A percentile compares a stretch with the other conserved stretches of the same genome.
Evolutionary conservation across 2,797 vertebrate genomes (phyloP).

Genomic region (Myripristis jacobus): DNA sequence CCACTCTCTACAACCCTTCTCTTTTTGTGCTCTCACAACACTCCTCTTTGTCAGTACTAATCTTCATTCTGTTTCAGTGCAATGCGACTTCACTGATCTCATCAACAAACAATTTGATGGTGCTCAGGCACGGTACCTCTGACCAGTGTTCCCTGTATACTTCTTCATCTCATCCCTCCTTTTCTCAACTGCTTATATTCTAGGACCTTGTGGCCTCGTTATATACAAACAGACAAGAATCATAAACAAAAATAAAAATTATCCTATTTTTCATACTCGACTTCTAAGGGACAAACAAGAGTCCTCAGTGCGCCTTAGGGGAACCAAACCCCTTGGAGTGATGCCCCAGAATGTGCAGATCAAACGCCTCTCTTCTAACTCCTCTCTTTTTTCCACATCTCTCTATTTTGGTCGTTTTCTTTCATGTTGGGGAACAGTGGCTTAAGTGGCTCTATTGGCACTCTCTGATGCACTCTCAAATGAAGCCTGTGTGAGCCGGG

Average conservation of each 20-base stretch:
- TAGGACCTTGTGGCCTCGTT: slow-evolving; percentile 67
- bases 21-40: slow-evolving; percentile 4
- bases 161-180: slow-evolving; percentile 30
- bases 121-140: slow-evolving; percentile 33
- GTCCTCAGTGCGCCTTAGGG: slow-evolving; percentile 52
- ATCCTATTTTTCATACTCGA: slow-evolving; percentile 68
- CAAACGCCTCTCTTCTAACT: slow-evolving; percentile 68
- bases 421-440: slow-evolving; percentile 77
- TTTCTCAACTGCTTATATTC: slow-evolving; percentile 20
- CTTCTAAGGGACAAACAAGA: slow-evolving; percentile 71
- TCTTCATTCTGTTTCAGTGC: slow-evolving; percentile 44
- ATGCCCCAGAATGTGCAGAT: slow-evolving; percentile 74
- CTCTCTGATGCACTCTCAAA: slow-evolving; percentile 74
- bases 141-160: slow-evolving; percentile 41
- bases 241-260: slow-evolving; percentile 54
- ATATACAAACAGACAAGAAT: slow-evolving; percentile 48
- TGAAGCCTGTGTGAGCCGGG: slow-evolving; percentile 61
- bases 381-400: slow-evolving; percentile 41
- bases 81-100: slow-evolving; percentile 46
- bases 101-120: slow-evolving; percentile 43
- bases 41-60: background rate
- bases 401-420: slow-evolving; percentile 75
- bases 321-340: slow-evolving; percentile 55
- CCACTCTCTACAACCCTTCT: background rate
- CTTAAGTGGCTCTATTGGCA: slow-evolving; percentile 77